Conservation (phyloP, 2,888 invertebrate species). For the Leucophenga montana region DNA sequence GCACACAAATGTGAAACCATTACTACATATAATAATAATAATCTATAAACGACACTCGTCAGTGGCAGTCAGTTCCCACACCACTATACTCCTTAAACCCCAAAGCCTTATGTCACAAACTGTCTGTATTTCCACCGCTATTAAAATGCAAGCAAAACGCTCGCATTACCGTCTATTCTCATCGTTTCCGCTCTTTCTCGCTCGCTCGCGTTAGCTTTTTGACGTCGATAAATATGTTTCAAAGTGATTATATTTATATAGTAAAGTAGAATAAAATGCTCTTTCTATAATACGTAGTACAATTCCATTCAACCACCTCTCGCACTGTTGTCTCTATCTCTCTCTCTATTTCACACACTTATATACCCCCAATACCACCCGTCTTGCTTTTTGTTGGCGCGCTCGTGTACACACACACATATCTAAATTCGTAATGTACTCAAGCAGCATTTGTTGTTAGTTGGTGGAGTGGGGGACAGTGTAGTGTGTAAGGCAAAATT, state of each 20-base stretch:
- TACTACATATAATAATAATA: not conserved
- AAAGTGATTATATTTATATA: no score
- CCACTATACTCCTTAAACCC: not conserved
- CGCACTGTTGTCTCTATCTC: not conserved
- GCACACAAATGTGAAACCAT: not conserved
- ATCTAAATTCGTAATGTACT: not conserved
- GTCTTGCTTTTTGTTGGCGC: not conserved
- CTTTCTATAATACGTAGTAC: not conserved
- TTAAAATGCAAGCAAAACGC: not conserved
- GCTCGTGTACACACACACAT: no score
- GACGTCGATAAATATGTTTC: not conserved
- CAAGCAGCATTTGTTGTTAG: slow-evolving; percentile 2
- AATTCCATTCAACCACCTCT: not conserved
- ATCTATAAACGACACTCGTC: not conserved
- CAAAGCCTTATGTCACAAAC: no score
- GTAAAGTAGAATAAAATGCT: no score
- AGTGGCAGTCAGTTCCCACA: not conserved
- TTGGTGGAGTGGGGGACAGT: not conserved
- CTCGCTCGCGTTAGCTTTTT: no score
- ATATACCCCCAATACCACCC: not conserved
- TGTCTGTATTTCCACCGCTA: not conserved
- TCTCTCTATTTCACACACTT: not conserved
- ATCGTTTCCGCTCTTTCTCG: not conserved
- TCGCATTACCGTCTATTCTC: not conserved
- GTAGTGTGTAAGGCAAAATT: not conserved